Percentiles rank a stretch among this genome's conserved stretches.
Evolutionary conservation across 2,888 invertebrate genomes (phyloP).

Genomic region (Amblyteles armatorius): DNA sequence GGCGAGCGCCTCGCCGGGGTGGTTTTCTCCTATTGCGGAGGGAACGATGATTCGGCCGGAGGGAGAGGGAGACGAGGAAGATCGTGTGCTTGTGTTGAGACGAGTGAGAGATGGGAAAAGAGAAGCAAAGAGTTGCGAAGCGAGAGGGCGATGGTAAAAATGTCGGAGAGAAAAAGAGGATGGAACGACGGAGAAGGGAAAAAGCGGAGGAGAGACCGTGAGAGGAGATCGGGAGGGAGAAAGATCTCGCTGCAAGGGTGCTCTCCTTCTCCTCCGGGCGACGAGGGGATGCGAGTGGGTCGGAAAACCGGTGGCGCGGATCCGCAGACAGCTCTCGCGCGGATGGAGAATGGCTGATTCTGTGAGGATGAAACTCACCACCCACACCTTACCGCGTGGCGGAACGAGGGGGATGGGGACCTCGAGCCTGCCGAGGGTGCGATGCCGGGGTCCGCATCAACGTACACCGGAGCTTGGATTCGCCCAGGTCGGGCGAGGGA

Average conservation of each 20-base stretch:
- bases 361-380: constrained; percentile 71
- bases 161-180: constrained; percentile 43
- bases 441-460: constrained; percentile 52
- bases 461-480: constrained; percentile 58
- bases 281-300: constrained; percentile 66
- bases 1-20: constrained; percentile 30
- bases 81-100: constrained; percentile 43
- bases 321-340: constrained; percentile 77
- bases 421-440: constrained; percentile 60
- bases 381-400: constrained; percentile 61
- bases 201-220: constrained; percentile 46
- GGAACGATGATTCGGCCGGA: constrained; percentile 2
- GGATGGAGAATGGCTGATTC: constrained; percentile 80
- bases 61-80: constrained; percentile 40
- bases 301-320: constrained; percentile 76
- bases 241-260: constrained; percentile 66
- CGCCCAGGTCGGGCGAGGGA: constrained; percentile 61
- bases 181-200: constrained; percentile 47
- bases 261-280: constrained; percentile 52
- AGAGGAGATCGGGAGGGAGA: constrained; percentile 56
- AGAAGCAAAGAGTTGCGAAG: constrained; percentile 42
- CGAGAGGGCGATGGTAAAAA: constrained; percentile 57
- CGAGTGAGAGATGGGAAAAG: constrained; percentile 37
- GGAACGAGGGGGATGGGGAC: constrained; percentile 57
- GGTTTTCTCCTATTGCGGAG: constrained; percentile 4